Evolutionary conservation across 2,113 vertebrate genomes (phyloP).

Genomic region (Lichenostomus cassidix): DNA sequence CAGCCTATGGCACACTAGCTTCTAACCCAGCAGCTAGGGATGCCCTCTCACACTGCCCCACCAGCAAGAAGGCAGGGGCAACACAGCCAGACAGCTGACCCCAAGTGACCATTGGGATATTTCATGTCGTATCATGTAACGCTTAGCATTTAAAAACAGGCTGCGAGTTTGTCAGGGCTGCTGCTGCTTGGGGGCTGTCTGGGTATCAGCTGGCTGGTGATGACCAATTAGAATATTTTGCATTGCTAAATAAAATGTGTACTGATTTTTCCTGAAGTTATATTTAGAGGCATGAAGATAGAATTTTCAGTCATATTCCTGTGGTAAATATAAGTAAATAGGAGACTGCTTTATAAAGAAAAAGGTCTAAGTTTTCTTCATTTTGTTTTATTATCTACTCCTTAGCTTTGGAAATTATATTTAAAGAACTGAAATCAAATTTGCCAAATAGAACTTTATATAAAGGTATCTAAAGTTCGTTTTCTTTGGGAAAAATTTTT

Average conservation of each 20-base stretch:
- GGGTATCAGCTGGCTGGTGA: background rate
- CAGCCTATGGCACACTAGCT: background rate
- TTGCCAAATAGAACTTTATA: background rate
- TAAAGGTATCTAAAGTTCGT: background rate
- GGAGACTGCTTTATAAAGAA: background rate
- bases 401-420: background rate
- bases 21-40: background rate
- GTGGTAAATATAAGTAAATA: background rate
- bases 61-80: rapidly evolving
- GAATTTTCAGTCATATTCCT: background rate
- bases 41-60: background rate
- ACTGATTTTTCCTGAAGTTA: background rate
- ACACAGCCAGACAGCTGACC: background rate
- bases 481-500: background rate
- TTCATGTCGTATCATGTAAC: rapidly evolving
- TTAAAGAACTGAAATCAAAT: background rate
- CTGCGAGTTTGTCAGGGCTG: background rate
- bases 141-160: background rate
- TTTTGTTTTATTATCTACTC: background rate
- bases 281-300: background rate
- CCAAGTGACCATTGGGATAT: background rate
- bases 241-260: background rate
- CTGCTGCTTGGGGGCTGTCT: background rate
- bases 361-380: background rate
- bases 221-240: background rate